Evolutionary conservation across 2,797 vertebrate genomes (phyloP).

Genomic region (Tapirus indicus): DNA sequence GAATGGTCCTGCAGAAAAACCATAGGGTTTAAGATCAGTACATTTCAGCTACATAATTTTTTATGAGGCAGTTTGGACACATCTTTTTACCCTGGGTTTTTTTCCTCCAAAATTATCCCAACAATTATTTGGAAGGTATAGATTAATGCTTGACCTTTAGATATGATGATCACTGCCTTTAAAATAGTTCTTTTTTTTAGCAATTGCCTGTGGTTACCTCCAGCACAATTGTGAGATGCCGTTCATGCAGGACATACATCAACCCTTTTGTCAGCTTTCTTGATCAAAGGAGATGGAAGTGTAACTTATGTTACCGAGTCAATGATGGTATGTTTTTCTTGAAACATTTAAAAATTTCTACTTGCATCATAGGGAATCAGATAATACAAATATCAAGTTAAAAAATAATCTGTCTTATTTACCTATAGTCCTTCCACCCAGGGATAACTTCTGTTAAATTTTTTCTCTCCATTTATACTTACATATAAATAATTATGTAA

Average conservation of each 20-base stretch:
- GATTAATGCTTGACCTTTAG: conserved; percentile 42
- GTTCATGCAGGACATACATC: conserved; percentile 97
- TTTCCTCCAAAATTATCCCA: background rate
- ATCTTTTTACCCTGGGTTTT: background rate
- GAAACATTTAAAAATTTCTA: background rate
- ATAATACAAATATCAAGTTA: conserved; percentile 26
- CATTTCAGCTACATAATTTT: background rate
- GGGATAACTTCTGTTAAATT: conserved; percentile 2
- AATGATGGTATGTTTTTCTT: conserved; percentile 94
- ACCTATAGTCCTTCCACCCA: background rate
- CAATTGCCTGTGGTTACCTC: conserved; percentile 98
- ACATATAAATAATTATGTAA: background rate
- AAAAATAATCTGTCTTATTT: background rate
- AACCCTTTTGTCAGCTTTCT: conserved; percentile 98
- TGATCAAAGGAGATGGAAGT: conserved; percentile 98
- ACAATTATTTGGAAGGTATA: conserved; percentile 8
- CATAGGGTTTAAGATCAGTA: background rate
- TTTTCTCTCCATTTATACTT: conserved; percentile 17
- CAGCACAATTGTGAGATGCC: conserved; percentile 97
- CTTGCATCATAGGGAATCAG: conserved; percentile 7
- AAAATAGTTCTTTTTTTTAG: conserved; percentile 86
- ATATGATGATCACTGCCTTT: background rate
- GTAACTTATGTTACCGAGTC: conserved; percentile 97
- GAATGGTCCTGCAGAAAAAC: background rate
- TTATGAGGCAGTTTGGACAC: background rate